phyloP scores from a whole-genome alignment of 2,113 vertebrate genomes.

The Tragelaphus buxtoni region DNA sequence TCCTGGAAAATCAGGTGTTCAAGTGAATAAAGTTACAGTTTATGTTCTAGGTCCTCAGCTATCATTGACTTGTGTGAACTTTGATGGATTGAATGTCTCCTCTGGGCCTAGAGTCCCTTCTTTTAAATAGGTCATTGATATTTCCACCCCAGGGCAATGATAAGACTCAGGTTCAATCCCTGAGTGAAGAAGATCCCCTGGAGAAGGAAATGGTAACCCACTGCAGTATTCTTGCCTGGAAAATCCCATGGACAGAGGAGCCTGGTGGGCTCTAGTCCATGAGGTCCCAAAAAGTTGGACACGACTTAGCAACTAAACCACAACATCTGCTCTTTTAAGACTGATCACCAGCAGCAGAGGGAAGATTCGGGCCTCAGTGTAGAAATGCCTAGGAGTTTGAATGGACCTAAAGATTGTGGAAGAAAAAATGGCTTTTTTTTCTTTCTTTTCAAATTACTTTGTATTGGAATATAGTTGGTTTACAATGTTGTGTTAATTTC shows the following conservation, averaged over 20 bases:
- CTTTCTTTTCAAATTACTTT: background rate
- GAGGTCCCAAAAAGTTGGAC: background rate
- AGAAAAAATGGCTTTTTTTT: background rate
- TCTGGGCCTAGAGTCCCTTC: background rate
- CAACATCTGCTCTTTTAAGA: background rate
- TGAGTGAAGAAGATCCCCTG: background rate
- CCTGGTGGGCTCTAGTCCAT: rapidly evolving
- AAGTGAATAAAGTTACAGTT: background rate
- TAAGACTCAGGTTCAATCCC: background rate
- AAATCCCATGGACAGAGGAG: background rate
- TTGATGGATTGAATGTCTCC: slow-evolving; percentile 10
- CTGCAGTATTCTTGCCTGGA: background rate
- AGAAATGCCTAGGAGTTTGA: background rate
- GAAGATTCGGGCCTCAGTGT: background rate
- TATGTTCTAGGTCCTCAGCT: slow-evolving; percentile 20
- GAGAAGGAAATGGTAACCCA: background rate
- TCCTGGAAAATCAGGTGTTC: background rate
- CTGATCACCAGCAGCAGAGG: background rate
- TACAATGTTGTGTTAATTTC: background rate
- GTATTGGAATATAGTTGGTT: background rate
- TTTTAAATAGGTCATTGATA: slow-evolving; percentile 40
- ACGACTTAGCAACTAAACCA: background rate
- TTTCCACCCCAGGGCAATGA: background rate
- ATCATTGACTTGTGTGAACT: slow-evolving; percentile 29
- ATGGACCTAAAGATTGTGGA: background rate